Evolutionary conservation across 2,113 vertebrate species (phyloP).

Genomic region (Neotragus moschatus): DNA sequence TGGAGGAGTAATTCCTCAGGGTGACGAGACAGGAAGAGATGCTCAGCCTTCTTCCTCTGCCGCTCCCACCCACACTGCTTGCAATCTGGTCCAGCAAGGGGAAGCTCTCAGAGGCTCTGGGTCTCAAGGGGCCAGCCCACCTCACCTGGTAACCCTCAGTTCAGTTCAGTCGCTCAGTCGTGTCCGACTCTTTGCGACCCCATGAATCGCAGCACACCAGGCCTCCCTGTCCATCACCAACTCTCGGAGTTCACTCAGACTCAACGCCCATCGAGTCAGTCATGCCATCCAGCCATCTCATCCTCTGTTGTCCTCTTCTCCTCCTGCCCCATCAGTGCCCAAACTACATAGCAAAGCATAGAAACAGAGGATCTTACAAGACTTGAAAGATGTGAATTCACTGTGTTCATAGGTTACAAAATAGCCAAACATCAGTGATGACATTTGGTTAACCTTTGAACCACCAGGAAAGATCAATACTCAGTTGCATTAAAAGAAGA

Average conservation of each 20-base stretch:
- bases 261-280: too few relatives aligned
- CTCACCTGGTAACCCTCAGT: background rate
- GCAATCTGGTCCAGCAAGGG: accelerated
- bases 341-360: background rate
- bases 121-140: background rate
- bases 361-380: background rate
- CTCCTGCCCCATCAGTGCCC: background rate
- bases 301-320: too few relatives aligned
- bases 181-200: too few relatives aligned
- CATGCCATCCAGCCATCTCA: too few relatives aligned
- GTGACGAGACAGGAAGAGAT: background rate
- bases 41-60: background rate
- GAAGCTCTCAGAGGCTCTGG: background rate
- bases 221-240: too few relatives aligned
- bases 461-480: background rate
- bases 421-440: background rate
- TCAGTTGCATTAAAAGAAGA: background rate
- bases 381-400: background rate
- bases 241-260: too few relatives aligned
- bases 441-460: background rate
- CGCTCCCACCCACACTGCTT: too few relatives aligned
- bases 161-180: too few relatives aligned
- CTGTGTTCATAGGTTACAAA: background rate
- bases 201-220: too few relatives aligned
- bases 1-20: background rate